Evolutionary conservation across 92 coral and sea anemone genomes (phyloP), one percentile per base, ranked within the genome.

Genomic region (Umimayanthus kanabou): DNA sequence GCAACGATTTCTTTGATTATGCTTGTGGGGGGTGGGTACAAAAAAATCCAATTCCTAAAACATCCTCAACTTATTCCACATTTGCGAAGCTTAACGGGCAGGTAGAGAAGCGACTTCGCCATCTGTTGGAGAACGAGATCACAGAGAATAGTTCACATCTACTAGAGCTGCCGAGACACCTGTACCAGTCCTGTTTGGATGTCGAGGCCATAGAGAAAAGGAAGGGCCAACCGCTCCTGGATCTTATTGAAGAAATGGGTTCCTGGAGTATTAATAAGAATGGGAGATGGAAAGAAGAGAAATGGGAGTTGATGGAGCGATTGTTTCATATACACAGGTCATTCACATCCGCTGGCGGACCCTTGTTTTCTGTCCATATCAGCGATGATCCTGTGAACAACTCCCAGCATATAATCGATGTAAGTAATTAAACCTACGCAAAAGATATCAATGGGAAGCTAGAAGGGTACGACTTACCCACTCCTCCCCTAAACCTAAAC

Each of bases 11-110:
- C 72, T 97, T 92, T 89, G 91, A 91, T 74, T 97, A 90, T 80
- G 95, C 94, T 13, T 97, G 99, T 67, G 99, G 98, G 7, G 99
- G 99, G 25, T 97, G 98, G 99, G 90, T 92, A 45, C 88, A 95
- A 45, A 94, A 92, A n/a, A 94, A 97, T 30, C 98, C 98, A 15
- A 97, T 97, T 74, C 99, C 99, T 0, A 87, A 85, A 75, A 95
- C 98, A 64, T 95, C 99, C 22, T 97, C 99, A 0, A 92, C 97
- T 13, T 97, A 82, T 79, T 97, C 99, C 4, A 97, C 99, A 3
- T 97, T 97, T 88, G 90, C 98, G 42, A 97, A 97, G 84, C 98
- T 97, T 74, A 95, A 97, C 47, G 92, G 96, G 11, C 88, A 89
- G 58, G 98, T 95, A 14, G 99, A 97, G 76, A 89, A 91, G 66